Base-by-base conservation (phyloP, 2,113 vertebrate genomes). In the Trematocara macrostoma region DNA sequence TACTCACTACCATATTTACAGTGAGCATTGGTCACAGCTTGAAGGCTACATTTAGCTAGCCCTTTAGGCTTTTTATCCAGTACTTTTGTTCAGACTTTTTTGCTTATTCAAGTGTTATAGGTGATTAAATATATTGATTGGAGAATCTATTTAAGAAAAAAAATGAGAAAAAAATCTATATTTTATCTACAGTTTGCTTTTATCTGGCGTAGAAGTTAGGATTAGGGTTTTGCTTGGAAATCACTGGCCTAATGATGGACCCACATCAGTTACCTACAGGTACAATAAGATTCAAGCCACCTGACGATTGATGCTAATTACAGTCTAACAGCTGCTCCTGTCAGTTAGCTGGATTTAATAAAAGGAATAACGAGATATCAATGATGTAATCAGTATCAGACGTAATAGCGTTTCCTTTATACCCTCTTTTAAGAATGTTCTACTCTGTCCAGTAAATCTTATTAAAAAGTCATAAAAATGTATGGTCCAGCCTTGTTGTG, bases 351-450 rank as follows among this genome's bases (percentile, higher is more conserved):
- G 45, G 26, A 51, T 76, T 76, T 31, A 51, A 51, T 16, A 31
- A 51, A 76, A 51, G 26, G 0, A 76, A 76, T 7, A 8, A 31
- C 0, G 1, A 31, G 6, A 51, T 49, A 74, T 74, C 6, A 29
- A 47, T 74, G 45, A 47, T 31, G 23, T 18, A 47, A 31, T 74
- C 69, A 47, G 3, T 3, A 76, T 49, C 26, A 12, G 45, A n/a
- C 0, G 6, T 5, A 49, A 49, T n/a, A 31, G 2, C 0, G 3
- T 49, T 49, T 49, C 69, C 10, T 29, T 16, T 18, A 11, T 42
- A 23, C 1, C 67, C 3, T 23, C 38, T 71, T 26, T 71, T 45
- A 45, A 71, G 8, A 26, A 42, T 42, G n/a, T 69, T 71, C 42
- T 47, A 74, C 23, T 47, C 14, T 16, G 8, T 47, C 67, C 14